Percentiles rank a stretch among this genome's conserved stretches.
Evolutionary conservation across 2,888 invertebrate species (phyloP).

Genomic region (Pseudolycoriella hygida): DNA sequence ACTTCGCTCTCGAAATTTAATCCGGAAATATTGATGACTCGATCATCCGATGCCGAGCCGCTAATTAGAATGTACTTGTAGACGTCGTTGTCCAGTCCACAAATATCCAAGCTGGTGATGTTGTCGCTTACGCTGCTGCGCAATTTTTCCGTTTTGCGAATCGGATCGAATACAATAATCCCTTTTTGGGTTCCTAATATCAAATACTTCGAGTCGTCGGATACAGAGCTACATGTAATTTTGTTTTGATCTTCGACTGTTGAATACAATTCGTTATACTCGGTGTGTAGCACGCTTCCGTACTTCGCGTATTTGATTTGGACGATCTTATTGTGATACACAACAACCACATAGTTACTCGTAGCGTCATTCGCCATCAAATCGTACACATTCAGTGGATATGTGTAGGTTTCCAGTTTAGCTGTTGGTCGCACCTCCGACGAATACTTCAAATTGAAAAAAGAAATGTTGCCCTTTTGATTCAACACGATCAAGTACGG

Average conservation of each 20-base stretch:
- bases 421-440: conserved; percentile 14
- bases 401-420: conserved; percentile 13
- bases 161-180: conserved; percentile 20
- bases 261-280: background rate
- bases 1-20: conserved; percentile 13
- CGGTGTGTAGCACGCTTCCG: background rate
- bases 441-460: conserved; percentile 17
- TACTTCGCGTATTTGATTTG: conserved; percentile 14
- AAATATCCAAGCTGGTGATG: conserved; percentile 24
- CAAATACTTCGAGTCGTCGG: conserved; percentile 19
- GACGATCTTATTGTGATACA: conserved; percentile 15
- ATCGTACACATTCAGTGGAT: conserved; percentile 8
- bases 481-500: conserved; percentile 18
- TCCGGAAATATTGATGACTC: conserved; percentile 20
- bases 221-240: conserved; percentile 18
- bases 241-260: background rate
- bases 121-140: conserved; percentile 22
- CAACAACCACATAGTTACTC: conserved; percentile 13
- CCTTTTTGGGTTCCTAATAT: conserved; percentile 25
- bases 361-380: background rate
- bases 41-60: conserved; percentile 17
- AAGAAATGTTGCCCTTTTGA: conserved; percentile 14
- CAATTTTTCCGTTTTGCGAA: conserved; percentile 15
- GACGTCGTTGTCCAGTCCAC: conserved; percentile 17
- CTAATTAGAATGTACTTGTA: conserved; percentile 24